Percentiles rank a stretch among this genome's conserved stretches.
phyloP scores from a whole-genome alignment of 2,888 invertebrate species.

The Sympetrum striolatum region DNA sequence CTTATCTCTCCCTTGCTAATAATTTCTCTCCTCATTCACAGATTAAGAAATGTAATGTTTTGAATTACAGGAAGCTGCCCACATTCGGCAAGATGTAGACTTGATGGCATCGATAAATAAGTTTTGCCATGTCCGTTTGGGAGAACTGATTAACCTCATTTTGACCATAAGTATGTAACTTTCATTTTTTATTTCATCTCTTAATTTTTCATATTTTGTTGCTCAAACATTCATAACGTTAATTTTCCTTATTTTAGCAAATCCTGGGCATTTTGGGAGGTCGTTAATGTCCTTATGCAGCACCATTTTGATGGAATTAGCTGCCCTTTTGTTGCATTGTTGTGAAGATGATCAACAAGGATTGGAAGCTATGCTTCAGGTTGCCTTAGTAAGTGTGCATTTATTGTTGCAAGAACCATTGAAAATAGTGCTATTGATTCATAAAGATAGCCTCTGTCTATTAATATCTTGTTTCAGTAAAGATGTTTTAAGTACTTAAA shows the following conservation, averaged over 20 bases:
- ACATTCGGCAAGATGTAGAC: conserved; percentile 58
- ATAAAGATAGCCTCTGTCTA: too few relatives aligned
- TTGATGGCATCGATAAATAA: conserved; percentile 57
- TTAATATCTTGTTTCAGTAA: too few relatives aligned
- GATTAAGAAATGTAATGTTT: neutral
- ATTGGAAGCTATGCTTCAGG: conserved; percentile 56
- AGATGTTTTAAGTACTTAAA: too few relatives aligned
- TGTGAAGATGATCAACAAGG: conserved; percentile 56
- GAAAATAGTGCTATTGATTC: too few relatives aligned
- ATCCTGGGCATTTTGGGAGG: conserved; percentile 55
- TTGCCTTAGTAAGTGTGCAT: conserved; percentile 56
- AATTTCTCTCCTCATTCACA: too few relatives aligned
- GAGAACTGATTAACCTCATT: conserved; percentile 54
- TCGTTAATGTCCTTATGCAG: conserved; percentile 54
- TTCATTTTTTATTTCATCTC: neutral
- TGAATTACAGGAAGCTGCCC: conserved; percentile 53
- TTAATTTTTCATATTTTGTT: neutral
- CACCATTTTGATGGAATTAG: conserved; percentile 55
- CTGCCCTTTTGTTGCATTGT: conserved; percentile 57
- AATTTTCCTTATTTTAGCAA: conserved; percentile 50
- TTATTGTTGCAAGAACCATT: neutral
- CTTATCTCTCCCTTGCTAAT: neutral
- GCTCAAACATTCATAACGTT: conserved; percentile 8
- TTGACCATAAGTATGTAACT: conserved; percentile 54
- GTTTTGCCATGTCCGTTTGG: conserved; percentile 56